Percentiles rank a stretch among this genome's conserved stretches.
These are phyloP conservation scores for Leptinotarsa haldemani DNA, from an alignment of 2,888 invertebrate species.

Conservation along the genomic window DNA sequence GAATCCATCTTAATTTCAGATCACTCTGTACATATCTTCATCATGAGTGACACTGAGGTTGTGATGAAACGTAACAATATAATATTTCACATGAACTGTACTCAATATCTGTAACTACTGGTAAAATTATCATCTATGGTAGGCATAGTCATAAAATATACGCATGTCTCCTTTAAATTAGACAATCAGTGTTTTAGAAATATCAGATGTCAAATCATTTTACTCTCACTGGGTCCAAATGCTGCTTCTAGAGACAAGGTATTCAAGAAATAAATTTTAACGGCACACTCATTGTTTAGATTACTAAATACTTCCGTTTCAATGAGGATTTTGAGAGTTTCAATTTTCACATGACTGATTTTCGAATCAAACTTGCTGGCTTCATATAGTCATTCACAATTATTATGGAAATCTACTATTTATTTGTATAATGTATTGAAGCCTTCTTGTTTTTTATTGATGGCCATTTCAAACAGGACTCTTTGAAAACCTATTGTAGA, in stretches of 20 bases:
- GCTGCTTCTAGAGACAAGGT: not conserved
- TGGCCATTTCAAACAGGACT: too few species aligned
- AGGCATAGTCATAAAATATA: slow-evolving; percentile 8
- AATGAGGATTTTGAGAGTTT: not conserved
- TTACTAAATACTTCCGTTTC: not conserved
- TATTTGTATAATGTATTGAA: too few species aligned
- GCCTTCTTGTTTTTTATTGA: too few species aligned
- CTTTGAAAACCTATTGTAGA: too few species aligned
- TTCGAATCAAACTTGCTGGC: too few species aligned
- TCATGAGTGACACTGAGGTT: not conserved
- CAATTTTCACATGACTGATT: too few species aligned
- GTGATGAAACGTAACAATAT: not conserved
- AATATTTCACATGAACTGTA: slow-evolving; percentile 8
- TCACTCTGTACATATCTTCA: slow-evolving; percentile 8
- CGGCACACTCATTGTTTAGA: not conserved
- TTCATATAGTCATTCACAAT: too few species aligned
- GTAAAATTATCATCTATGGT: not conserved
- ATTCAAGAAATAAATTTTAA: not conserved
- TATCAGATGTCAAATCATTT: not conserved
- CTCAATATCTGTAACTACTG: not conserved
- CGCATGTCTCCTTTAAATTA: slow-evolving; percentile 18
- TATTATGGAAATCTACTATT: too few species aligned
- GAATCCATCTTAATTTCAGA: not conserved
- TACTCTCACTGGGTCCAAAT: slow-evolving; percentile 4
- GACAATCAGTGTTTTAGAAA: slow-evolving; percentile 37